phyloP scores from a whole-genome alignment of 2,113 vertebrate species.

The Hiodon tergisus region DNA sequence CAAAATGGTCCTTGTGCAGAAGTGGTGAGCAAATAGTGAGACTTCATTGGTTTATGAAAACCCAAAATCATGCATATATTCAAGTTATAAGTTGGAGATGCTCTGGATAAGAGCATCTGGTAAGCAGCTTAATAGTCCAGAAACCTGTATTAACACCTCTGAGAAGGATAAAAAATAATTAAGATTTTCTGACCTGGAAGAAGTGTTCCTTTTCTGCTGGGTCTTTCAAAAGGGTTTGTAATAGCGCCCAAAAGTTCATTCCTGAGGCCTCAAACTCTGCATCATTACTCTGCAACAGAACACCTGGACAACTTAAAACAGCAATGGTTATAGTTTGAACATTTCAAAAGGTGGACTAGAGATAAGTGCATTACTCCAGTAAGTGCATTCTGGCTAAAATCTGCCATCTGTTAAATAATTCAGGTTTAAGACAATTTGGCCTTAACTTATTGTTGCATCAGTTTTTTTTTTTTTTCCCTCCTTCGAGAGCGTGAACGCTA shows the following conservation, averaged over 20 bases:
- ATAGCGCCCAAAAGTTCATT: conserved; percentile 51
- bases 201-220: conserved; percentile 52
- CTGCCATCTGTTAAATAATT: too few species aligned
- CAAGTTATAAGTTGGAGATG: too few species aligned
- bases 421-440: neutral
- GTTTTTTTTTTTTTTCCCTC: neutral
- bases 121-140: too few species aligned
- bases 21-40: too few species aligned
- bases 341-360: neutral
- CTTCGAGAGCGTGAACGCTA: neutral
- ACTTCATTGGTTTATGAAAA: too few species aligned
- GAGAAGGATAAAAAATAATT: too few species aligned
- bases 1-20: too few species aligned
- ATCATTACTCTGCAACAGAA: conserved; percentile 39
- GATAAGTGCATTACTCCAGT: too few species aligned
- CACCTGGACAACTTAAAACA: neutral
- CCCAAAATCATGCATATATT: too few species aligned
- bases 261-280: conserved; percentile 43
- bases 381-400: too few species aligned
- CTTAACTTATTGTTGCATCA: neutral
- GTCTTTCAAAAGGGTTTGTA: conserved; percentile 51
- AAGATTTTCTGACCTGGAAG: conserved; percentile 44
- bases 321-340: neutral
- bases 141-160: too few species aligned
- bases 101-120: too few species aligned